Evolutionary conservation across 1,140 invertebrate species (phyloP), one percentile per base, ranked within the genome.

Genomic region (Cheumatopsyche charites): DNA sequence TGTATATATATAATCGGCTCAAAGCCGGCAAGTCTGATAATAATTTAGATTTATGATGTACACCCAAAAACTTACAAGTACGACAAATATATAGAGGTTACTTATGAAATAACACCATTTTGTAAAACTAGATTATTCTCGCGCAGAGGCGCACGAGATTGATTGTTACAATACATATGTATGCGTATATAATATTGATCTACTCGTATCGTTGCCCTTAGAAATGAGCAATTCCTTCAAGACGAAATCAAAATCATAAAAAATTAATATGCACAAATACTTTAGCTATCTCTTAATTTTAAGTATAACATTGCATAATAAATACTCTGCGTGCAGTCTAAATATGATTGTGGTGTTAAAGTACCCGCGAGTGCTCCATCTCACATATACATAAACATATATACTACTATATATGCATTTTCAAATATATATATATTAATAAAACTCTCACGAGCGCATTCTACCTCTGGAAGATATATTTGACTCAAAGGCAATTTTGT

Each of bases 301-400:
- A 73, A 75, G 74, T 73, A 75, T 75, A 75, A 75, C 74, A 75
- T 73, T 75, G 74, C 74, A 72, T 73, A 73, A 75, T 75, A 75
- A 75, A 75, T 73, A 75, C 71, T 75, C 67, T 75, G 65, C 70
- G 74, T 75, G 74, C 74, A 75, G 74, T 75, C 74, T 75, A 75
- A 75, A 70, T 61, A 71, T 73, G 74, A 75, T 75, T 75, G 74
- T 75, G 74, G 74, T 75, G 74, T 73, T 70, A 71, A 43, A 70
- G 42, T 58, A 70, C 67, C 67, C 62, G 29, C 66, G 12, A 58
- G 23, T 43, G 68, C 23, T 41, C 66, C 66, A 36, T 36, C 15
- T 21, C n/a, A n/a, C n/a, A n/a, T n/a, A n/a, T n/a, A n/a, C n/a
- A n/a, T n/a, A n/a, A n/a, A n/a, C n/a, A n/a, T n/a, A n/a, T n/a